phyloP scores from a whole-genome alignment of 92 coral and sea anemone genomes.

The Parazoanthus swiftii region DNA sequence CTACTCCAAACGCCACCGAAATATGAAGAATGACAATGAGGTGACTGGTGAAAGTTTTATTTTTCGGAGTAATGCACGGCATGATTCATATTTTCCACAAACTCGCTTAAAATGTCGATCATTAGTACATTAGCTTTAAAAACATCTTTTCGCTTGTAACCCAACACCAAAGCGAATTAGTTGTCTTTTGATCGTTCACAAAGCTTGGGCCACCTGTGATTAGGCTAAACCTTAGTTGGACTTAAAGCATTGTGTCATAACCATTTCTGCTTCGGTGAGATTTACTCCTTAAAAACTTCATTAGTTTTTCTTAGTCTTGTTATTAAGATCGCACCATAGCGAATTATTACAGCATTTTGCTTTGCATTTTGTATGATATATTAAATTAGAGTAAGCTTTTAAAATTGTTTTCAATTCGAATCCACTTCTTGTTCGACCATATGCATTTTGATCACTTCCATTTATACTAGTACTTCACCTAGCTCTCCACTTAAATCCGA shows the following conservation, averaged over 20 bases:
- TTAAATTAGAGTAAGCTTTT: not conserved
- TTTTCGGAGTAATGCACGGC: no score
- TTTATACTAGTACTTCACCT: not conserved
- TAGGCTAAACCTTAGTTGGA: not conserved
- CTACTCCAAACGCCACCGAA: no score
- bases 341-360: not conserved
- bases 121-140: no score
- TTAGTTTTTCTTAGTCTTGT: not conserved
- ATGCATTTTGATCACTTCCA: not conserved
- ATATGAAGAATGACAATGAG: no score
- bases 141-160: no score
- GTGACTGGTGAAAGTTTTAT: no score
- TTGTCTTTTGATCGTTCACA: no score
- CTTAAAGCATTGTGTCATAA: not conserved
- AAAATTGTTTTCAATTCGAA: not conserved
- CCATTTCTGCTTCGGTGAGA: not conserved
- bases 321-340: not conserved
- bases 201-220: no score
- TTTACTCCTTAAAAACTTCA: not conserved
- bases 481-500: not conserved
- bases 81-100: no score
- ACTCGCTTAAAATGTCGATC: no score
- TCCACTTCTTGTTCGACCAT: not conserved
- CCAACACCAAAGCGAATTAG: no score
- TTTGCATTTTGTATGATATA: not conserved